A percentile compares a stretch with the other conserved stretches of the same genome.
phyloP scores from a whole-genome alignment of 2,113 vertebrate species.

The Gambusia affinis region DNA sequence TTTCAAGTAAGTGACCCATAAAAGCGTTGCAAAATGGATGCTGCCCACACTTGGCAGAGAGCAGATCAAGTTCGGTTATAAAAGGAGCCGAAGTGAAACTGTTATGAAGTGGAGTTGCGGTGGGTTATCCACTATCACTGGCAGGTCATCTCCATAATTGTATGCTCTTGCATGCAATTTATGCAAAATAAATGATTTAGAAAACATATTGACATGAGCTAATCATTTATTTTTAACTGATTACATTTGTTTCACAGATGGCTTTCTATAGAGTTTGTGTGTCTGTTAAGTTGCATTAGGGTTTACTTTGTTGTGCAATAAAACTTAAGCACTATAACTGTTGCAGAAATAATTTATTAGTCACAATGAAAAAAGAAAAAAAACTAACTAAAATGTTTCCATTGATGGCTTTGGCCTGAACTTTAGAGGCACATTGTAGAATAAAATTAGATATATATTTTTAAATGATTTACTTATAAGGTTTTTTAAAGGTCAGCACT shows the following conservation, averaged over 20 bases:
- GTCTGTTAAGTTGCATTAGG: background rate
- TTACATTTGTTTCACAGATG: background rate
- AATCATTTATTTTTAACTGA: background rate
- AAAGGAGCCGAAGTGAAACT: slow-evolving; percentile 1
- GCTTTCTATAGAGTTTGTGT: background rate
- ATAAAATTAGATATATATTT: background rate
- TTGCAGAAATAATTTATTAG: background rate
- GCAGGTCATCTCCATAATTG: background rate
- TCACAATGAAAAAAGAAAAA: background rate
- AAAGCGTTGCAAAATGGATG: slow-evolving; percentile 31
- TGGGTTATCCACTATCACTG: background rate
- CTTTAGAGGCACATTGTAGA: background rate
- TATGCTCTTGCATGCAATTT: background rate
- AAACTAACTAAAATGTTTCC: background rate
- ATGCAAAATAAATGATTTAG: background rate
- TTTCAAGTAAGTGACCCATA: slow-evolving; percentile 33
- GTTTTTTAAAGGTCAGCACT: slow-evolving; percentile 7
- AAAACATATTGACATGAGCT: background rate
- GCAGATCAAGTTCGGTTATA: slow-evolving; percentile 23
- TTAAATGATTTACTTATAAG: background rate
- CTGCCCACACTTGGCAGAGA: slow-evolving; percentile 25
- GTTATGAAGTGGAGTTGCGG: background rate
- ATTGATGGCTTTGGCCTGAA: slow-evolving; percentile 3
- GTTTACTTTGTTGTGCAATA: background rate
- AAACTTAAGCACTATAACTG: background rate